A percentile compares a stretch with the other conserved stretches of the same genome.
Evolutionary conservation across 2,888 invertebrate genomes (phyloP).

Genomic region (Amphipoea lucens): DNA sequence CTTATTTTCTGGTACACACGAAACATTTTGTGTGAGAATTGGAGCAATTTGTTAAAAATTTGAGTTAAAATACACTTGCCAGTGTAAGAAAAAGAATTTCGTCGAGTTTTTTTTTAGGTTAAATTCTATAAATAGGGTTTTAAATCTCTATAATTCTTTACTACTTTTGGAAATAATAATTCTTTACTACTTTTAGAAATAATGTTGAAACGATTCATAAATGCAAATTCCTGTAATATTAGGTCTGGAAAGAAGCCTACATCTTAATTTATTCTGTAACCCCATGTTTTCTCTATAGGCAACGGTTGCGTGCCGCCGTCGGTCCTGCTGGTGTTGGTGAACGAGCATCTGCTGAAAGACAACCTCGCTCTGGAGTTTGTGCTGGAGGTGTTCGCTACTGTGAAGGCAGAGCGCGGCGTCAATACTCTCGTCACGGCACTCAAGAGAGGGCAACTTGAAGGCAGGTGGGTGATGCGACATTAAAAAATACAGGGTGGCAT

Average conservation of each 20-base stretch:
- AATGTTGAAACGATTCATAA: not conserved
- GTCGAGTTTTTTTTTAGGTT: too few species aligned
- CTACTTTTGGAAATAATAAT: not conserved
- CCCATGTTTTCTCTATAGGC: constrained; percentile 80
- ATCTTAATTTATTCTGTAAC: not conserved
- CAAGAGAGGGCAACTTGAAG: constrained; percentile 95
- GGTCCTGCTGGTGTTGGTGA: constrained; percentile 96
- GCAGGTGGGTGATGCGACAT: constrained; percentile 83
- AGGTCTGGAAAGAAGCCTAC: not conserved
- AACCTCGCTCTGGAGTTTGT: constrained; percentile 98
- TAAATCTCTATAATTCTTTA: not conserved
- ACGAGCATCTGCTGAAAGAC: constrained; percentile 98
- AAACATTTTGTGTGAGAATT: not conserved
- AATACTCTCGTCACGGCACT: constrained; percentile 95
- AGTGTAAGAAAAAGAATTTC: too few species aligned
- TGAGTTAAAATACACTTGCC: not conserved
- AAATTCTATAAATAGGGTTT: not conserved
- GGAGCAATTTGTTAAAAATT: too few species aligned
- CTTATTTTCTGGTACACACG: not conserved
- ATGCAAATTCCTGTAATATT: not conserved
- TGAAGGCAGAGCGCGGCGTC: constrained; percentile 97
- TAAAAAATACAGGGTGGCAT: not conserved
- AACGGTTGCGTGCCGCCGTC: constrained; percentile 97
- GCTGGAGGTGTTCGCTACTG: constrained; percentile 96
- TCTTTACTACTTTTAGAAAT: not conserved